phyloP scores from a whole-genome alignment of 2,888 invertebrate genomes.

The Lissocephala sabroskyi region DNA sequence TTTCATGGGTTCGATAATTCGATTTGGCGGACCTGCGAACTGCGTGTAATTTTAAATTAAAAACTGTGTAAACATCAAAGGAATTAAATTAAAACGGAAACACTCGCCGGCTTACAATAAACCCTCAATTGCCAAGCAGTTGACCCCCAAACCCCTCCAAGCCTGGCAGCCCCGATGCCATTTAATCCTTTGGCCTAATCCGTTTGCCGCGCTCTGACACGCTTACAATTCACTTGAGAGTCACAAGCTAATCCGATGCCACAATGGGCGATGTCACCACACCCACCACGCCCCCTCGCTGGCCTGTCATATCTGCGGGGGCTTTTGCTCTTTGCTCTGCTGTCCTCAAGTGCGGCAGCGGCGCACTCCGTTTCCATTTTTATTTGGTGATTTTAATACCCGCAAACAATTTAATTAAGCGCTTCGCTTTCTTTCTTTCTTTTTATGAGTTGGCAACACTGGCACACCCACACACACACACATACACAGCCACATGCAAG shows the following conservation, averaged over 20 bases:
- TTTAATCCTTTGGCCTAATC: slow-evolving; percentile 56
- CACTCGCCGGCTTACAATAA: no score
- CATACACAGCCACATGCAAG: slow-evolving; percentile 9
- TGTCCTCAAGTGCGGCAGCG: slow-evolving; percentile 1
- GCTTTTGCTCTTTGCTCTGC: slow-evolving; percentile 9
- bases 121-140: no score
- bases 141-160: no score
- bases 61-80: no score
- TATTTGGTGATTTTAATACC: slow-evolving; percentile 60
- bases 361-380: slow-evolving; percentile 5
- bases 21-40: no score
- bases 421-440: slow-evolving; percentile 34
- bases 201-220: slow-evolving; percentile 57
- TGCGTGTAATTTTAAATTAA: no score
- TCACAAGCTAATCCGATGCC: slow-evolving; percentile 55
- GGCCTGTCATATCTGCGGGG: slow-evolving; percentile 6
- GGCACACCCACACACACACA: slow-evolving; percentile 1
- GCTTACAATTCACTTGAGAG: slow-evolving; percentile 62
- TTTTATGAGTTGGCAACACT: slow-evolving; percentile 22
- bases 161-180: no score
- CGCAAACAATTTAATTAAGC: slow-evolving; percentile 64
- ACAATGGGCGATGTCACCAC: slow-evolving; percentile 29
- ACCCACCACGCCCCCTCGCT: not conserved
- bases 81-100: no score
- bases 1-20: no score